These are phyloP conservation scores for Neocloeon triangulifer DNA, from an alignment of 1,140 invertebrate genomes.

Conservation along the genomic window DNA sequence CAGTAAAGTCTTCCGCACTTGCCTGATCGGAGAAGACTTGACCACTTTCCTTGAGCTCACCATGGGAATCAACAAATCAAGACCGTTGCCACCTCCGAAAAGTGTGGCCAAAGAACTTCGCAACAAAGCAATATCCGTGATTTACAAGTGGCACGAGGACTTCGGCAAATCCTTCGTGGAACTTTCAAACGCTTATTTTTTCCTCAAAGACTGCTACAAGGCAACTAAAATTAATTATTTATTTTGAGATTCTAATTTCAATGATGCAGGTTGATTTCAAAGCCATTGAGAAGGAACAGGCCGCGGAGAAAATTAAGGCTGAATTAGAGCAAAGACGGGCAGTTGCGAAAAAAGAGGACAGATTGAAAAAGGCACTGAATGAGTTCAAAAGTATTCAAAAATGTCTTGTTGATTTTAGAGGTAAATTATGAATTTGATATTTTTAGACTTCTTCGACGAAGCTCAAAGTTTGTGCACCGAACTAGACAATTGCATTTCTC, in stretches of 20 bases:
- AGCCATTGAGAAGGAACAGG: conserved; percentile 9
- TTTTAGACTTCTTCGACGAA: no score
- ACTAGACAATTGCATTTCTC: conserved; percentile 13
- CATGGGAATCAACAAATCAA: conserved; percentile 18
- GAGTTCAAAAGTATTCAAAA: conserved; percentile 10
- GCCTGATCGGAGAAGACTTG: no score
- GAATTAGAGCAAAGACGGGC: conserved; percentile 6
- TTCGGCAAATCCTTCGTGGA: conserved; percentile 26
- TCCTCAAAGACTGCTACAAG: conserved; percentile 23
- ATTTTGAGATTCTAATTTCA: conserved; percentile 2
- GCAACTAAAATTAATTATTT: conserved; percentile 10
- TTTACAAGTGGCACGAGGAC: conserved; percentile 25
- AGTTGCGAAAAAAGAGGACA: conserved; percentile 8
- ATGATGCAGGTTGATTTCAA: conserved; percentile 19
- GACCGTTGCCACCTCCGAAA: conserved; percentile 25
- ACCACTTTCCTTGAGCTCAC: conserved; percentile 23
- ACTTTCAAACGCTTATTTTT: conserved; percentile 24
- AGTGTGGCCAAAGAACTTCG: conserved; percentile 21
- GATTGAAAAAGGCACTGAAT: conserved; percentile 9
- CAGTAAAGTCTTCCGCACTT: no score
- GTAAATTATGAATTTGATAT: no score
- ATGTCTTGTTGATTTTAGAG: no score
- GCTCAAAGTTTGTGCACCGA: no score
- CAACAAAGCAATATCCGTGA: conserved; percentile 16
- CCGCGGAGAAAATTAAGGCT: conserved; percentile 6